Base-by-base conservation (phyloP, 2,888 invertebrate genomes). In the Hylaea fasciaria region DNA sequence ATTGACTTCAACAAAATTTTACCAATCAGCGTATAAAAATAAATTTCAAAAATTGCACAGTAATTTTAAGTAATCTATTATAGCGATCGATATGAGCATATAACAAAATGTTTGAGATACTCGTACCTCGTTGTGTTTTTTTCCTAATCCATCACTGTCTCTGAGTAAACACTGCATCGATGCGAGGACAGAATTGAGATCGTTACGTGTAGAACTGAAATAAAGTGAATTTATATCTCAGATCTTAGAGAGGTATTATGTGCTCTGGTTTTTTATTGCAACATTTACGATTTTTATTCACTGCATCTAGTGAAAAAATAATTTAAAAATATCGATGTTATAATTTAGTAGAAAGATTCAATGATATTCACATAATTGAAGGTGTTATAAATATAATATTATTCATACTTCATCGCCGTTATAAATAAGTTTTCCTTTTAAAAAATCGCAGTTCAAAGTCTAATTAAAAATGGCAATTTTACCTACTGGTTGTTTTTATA, bases 381-480 rank as follows among this genome's bases (percentile, higher is more conserved):
- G 22, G n/a, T n/a, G n/a, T n/a, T n/a, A n/a, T n/a, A 22, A 22
- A 5, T 2, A 22, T 22, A 3, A 22, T 22, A 22, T 22, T 3
- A 22, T 10, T 32, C 32, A 7, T 32, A 7, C 32, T 32, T 32
- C 9, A 7, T 32, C 7, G 9, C 9, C 32, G 32, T 32, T 1
- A 32, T 9, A 9, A 7, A 9, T 32, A 7, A 4, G 10, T 9
- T 32, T 32, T 32, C 10, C 32, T 10, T 32, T 32, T 9, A 32
- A 32, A 28, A 32, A 32, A 32, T 9, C 32, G 3, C 32, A 32
- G 32, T 32, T 32, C 41, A 22, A 17, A 22, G 35, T 45, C 48
- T 48, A 48, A 59, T 39, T 53, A 47, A 52, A 58, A 58, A 17
- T 52, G 35, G 28, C n/a, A n/a, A 5, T 4, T 37, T n/a, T n/a